phyloP scores from a whole-genome alignment of 92 coral and sea anemone genomes.

The Epizoanthus rinbou region DNA sequence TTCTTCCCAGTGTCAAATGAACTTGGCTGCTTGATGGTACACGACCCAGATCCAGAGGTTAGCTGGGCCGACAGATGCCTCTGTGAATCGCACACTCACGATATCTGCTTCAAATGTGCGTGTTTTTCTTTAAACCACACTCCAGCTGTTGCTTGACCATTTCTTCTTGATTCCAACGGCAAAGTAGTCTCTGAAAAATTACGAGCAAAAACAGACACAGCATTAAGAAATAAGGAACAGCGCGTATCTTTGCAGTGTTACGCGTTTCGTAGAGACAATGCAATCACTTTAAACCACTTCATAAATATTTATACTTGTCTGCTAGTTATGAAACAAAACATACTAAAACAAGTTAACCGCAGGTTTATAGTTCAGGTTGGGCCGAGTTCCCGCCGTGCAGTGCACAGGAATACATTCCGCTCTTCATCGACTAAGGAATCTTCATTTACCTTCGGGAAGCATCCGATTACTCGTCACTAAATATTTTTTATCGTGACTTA shows the following conservation, averaged over 20 bases:
- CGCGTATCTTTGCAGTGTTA: neutral
- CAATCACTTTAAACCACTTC: slow-evolving; percentile 4
- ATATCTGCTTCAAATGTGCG: neutral
- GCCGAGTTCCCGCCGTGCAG: neutral
- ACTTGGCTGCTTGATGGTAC: neutral
- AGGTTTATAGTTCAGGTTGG: neutral
- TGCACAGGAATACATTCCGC: neutral
- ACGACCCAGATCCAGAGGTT: neutral
- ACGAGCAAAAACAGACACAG: neutral
- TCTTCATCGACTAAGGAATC: neutral
- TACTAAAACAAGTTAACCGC: neutral
- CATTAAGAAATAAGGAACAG: neutral
- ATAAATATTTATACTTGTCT: slow-evolving; percentile 13
- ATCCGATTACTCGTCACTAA: neutral
- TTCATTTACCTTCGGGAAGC: neutral
- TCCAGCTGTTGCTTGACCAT: neutral
- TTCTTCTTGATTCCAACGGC: slow-evolving; percentile 1
- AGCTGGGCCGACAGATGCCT: neutral
- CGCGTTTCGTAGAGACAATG: neutral
- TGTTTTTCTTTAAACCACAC: slow-evolving; percentile 6
- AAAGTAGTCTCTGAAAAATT: neutral
- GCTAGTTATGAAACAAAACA: slow-evolving; percentile 7
- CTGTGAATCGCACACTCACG: slow-evolving; percentile 14
- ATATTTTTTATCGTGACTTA: slow-evolving; percentile 2
- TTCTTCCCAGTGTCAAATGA: neutral